Base-by-base conservation (phyloP, 2,797 vertebrate genomes). In the Schizothorax lantsangensis region DNA sequence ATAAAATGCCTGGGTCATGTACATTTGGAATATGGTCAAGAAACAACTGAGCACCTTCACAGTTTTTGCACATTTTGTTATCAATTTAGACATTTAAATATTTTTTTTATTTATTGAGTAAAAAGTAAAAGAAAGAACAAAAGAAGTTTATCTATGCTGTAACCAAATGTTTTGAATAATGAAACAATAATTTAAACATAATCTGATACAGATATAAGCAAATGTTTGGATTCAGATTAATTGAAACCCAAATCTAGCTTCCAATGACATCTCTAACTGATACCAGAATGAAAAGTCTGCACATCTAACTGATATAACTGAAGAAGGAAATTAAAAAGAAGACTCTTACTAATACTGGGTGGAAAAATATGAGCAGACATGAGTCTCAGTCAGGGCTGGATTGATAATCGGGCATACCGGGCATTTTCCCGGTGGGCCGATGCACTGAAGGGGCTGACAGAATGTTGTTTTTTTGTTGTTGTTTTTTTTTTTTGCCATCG, bases 241-340 rank as follows among this genome's bases (percentile, higher is more conserved):
- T 2, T 69, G n/a, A 66, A 66, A 45, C 23, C 6, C 78, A 79
- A 52, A 11, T 21, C 30, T n/a, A 52, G 6, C 14, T 40, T 72
- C 49, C 2, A 57, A 26, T n/a, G 15, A 26, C 5, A 4, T 59
- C 81, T 54, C 38, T 62, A 62, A 74, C 38, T 73, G 71, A 83
- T 74, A 62, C 19, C 0, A 83, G 54, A 83, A 57, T 1, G 33
- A 43, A 26, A 45, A 3, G 26, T 3, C 26, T 33, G 38, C 2
- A 4, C 62, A 30, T 83, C 45, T 73, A 45, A 59, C 52, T 62
- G 69, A 83, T 73, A 74, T 62, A 74, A 30, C 49, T 59, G 17
- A 83, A 74, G 45, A 64, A 47, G 71, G 54, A 62, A 62, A 74
- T 84, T 43, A 43, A 83, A 83, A 83, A 14, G 52, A 74, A 62